Conservation (phyloP, 1,140 invertebrate species). For the Armadillidium nasatum region DNA sequence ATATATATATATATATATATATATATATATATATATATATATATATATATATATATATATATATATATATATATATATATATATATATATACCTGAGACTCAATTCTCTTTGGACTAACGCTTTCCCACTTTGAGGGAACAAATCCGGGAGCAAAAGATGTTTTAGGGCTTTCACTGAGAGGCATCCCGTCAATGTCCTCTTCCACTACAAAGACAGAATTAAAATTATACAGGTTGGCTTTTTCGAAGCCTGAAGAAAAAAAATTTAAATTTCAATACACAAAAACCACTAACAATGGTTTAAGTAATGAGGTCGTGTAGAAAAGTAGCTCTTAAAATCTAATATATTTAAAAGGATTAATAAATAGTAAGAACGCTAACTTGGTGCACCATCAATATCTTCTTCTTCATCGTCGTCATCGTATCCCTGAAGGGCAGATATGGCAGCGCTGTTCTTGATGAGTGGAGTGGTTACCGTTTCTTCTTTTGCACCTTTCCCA, state of each 20-base stretch:
- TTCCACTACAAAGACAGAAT: conserved; percentile 58
- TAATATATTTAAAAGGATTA: neutral
- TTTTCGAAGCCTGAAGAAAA: no score
- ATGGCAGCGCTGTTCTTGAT: conserved; percentile 44
- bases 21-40: neutral
- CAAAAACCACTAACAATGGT: no score
- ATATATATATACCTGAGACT: conserved; percentile 70
- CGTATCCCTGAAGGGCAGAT: conserved; percentile 39
- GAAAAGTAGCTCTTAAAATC: neutral
- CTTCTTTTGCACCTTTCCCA: conserved; percentile 46
- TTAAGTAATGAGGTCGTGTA: no score
- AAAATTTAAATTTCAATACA: no score
- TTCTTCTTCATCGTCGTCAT: conserved; percentile 49
- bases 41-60: neutral
- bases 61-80: neutral
- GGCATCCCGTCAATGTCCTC: conserved; percentile 80
- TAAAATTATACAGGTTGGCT: neutral
- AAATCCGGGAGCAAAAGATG: conserved; percentile 53
- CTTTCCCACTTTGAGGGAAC: conserved; percentile 93
- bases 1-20: no score
- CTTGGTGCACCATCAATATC: conserved; percentile 72
- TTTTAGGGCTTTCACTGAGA: conserved; percentile 47
- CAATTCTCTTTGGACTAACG: conserved; percentile 78
- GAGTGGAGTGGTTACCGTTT: conserved; percentile 32
- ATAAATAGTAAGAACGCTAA: conserved; percentile 49